A percentile compares a stretch with the other conserved stretches of the same genome.
Conservation (phyloP, 2,113 vertebrate genomes). For the Scomber colias region DNA sequence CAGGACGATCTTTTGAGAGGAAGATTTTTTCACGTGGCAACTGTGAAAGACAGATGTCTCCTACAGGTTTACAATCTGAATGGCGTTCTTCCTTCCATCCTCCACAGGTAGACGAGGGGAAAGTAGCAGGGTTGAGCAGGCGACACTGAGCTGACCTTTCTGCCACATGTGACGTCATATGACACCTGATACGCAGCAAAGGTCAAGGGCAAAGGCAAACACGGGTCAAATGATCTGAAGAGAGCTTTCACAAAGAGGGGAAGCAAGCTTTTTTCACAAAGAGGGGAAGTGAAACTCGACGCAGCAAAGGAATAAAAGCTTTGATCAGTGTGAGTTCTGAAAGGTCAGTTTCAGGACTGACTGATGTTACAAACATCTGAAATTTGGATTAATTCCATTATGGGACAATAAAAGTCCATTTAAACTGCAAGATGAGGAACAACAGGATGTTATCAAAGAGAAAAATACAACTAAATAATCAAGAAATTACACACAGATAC, state of each 20-base stretch:
- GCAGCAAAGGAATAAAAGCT: slow-evolving; percentile 23
- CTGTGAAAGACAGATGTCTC: slow-evolving; percentile 45
- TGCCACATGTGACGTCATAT: slow-evolving; percentile 20
- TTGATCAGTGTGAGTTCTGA: slow-evolving; percentile 38
- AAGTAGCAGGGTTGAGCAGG: slow-evolving; percentile 26
- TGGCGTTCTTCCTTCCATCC: slow-evolving; percentile 61
- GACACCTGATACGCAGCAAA: slow-evolving; percentile 59
- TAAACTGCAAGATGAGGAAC: background rate
- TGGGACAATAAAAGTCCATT: slow-evolving; percentile 7
- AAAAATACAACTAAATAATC: slow-evolving; percentile 23
- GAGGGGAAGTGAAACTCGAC: slow-evolving; percentile 58
- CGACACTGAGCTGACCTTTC: slow-evolving; percentile 66
- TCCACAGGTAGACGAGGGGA: slow-evolving; percentile 13
- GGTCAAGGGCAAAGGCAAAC: slow-evolving; percentile 58
- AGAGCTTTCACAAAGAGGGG: slow-evolving; percentile 33
- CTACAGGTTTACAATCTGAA: slow-evolving; percentile 53
- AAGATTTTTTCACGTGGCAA: background rate
- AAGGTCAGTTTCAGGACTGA: slow-evolving; percentile 64
- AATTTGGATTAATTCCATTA: background rate
- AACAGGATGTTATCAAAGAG: slow-evolving; percentile 37
- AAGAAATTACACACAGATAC: background rate
- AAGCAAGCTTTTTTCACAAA: background rate
- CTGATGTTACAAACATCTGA: background rate
- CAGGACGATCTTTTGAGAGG: background rate
- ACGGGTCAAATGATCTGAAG: slow-evolving; percentile 27